Conservation (phyloP, 64 coral and sea anemone genomes). For the Dendrophyllia cribrosa region DNA sequence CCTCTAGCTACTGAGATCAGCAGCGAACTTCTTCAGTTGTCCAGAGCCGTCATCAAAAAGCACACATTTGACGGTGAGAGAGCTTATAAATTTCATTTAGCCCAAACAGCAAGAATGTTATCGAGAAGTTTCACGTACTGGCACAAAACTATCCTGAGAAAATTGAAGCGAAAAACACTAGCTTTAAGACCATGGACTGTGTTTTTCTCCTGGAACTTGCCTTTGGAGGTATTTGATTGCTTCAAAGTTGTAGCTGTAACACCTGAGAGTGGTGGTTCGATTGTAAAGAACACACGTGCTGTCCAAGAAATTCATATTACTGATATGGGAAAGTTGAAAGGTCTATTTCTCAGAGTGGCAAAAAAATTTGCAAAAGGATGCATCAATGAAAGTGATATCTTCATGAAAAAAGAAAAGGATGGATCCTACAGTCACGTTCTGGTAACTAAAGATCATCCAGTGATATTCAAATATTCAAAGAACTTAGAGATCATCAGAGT, state of each 20-base stretch:
- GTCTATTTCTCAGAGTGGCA: conserved; percentile 27
- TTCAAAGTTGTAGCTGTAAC: conserved; percentile 69
- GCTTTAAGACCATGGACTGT: conserved; percentile 64
- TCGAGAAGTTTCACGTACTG: conserved; percentile 34
- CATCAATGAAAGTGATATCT: conserved; percentile 14
- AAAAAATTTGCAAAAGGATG: conserved; percentile 54
- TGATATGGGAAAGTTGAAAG: conserved; percentile 49
- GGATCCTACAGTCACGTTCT: conserved; percentile 35
- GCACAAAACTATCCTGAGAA: conserved; percentile 61
- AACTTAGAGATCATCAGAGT: conserved; percentile 46
- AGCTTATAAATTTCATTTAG: conserved; percentile 69
- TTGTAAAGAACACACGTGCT: conserved; percentile 60
- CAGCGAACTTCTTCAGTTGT: not conserved
- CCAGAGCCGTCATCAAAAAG: conserved; percentile 47
- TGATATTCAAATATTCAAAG: conserved; percentile 52
- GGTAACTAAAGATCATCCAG: conserved; percentile 33
- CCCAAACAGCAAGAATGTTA: conserved; percentile 54
- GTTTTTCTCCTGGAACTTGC: conserved; percentile 44
- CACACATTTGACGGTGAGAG: conserved; percentile 27
- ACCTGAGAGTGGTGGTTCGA: conserved; percentile 36
- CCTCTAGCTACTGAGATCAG: conserved; percentile 8
- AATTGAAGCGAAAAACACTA: conserved; percentile 63
- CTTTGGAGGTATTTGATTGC: conserved; percentile 65
- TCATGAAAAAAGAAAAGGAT: conserved; percentile 44
- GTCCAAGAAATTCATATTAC: conserved; percentile 54